Conservation (phyloP, 2,888 invertebrate genomes). For the Bombyx huttoni region DNA sequence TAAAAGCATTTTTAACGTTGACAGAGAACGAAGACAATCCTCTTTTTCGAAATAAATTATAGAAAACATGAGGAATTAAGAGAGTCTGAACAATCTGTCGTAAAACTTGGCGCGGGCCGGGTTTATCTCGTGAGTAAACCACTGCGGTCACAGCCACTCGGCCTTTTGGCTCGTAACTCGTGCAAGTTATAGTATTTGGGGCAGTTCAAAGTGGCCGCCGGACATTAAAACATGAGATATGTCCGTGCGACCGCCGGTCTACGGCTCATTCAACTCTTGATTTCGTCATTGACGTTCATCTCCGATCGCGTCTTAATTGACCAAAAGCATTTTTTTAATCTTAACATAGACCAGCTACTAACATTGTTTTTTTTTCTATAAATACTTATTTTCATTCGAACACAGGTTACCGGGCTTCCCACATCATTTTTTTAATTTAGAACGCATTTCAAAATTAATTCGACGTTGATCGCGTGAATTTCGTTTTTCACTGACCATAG, state of each 20-base stretch:
- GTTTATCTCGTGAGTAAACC: slow-evolving; percentile 27
- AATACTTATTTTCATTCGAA: background rate
- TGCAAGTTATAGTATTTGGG: slow-evolving; percentile 65
- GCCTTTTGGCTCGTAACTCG: slow-evolving; percentile 54
- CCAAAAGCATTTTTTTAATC: slow-evolving; percentile 16
- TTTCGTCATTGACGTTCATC: slow-evolving; percentile 30
- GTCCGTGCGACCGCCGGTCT: slow-evolving; percentile 44
- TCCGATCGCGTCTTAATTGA: slow-evolving; percentile 28
- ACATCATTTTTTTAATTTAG: slow-evolving; percentile 7
- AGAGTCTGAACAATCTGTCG: slow-evolving; percentile 34
- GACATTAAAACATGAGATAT: slow-evolving; percentile 62
- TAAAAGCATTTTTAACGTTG: background rate
- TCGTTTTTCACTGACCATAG: slow-evolving; percentile 28
- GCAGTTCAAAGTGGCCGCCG: slow-evolving; percentile 63
- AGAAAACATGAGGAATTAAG: slow-evolving; percentile 21
- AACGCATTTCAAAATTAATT: slow-evolving; percentile 3
- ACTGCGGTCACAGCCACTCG: slow-evolving; percentile 36
- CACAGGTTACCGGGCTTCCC: background rate
- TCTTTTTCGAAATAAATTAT: slow-evolving; percentile 6
- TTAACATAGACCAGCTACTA: slow-evolving; percentile 8
- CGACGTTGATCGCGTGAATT: background rate
- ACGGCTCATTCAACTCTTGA: slow-evolving; percentile 48
- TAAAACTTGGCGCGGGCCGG: slow-evolving; percentile 31
- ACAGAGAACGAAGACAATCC: slow-evolving; percentile 4
- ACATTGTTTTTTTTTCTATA: slow-evolving; percentile 2